Conservation (phyloP, 2,888 invertebrate species). For the Metalampra italica region DNA sequence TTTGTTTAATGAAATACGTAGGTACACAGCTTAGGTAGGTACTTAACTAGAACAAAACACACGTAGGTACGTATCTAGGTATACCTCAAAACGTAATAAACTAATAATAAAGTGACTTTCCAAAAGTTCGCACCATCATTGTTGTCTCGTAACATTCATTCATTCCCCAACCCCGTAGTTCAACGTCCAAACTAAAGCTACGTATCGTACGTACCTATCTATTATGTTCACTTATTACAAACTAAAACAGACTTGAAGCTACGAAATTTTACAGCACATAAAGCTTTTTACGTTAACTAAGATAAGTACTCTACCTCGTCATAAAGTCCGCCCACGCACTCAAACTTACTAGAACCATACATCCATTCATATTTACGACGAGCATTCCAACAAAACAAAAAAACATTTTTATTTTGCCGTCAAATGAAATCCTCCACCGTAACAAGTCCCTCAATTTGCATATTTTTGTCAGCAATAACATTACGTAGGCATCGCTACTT, state of each 20-base stretch:
- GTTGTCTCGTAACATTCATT: too few species aligned
- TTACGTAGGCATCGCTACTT: constrained; percentile 31
- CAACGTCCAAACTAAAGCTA: too few species aligned
- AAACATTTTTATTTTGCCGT: background rate
- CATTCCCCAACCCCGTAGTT: too few species aligned
- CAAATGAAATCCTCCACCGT: background rate
- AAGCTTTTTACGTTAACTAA: background rate
- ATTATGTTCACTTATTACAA: too few species aligned
- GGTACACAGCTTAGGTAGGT: too few species aligned
- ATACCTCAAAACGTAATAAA: too few species aligned
- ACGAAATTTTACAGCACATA: background rate
- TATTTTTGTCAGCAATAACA: background rate
- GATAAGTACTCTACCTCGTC: background rate
- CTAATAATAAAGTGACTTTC: too few species aligned
- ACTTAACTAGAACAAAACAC: too few species aligned
- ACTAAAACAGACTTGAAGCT: background rate
- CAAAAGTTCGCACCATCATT: too few species aligned
- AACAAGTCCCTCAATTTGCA: background rate
- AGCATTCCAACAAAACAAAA: background rate
- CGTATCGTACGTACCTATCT: too few species aligned
- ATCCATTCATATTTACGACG: background rate
- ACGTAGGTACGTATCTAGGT: too few species aligned
- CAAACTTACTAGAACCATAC: background rate
- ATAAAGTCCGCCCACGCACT: background rate
- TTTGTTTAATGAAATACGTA: too few species aligned